Evolutionary conservation across 2,888 invertebrate genomes (phyloP).

Genomic region (Digitonthophagus gazella): DNA sequence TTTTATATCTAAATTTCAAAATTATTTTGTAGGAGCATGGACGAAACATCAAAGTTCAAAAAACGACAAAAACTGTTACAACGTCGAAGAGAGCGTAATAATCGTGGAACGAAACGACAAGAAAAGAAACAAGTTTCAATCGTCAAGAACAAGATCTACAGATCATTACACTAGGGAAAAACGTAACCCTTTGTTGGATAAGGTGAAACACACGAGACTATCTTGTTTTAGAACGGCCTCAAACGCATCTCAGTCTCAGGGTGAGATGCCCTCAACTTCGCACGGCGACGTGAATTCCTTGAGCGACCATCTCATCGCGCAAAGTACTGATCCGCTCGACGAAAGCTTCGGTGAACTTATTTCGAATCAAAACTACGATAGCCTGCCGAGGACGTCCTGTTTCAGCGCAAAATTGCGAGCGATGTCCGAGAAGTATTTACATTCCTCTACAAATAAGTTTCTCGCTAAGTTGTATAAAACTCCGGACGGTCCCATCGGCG

Average conservation of each 20-base stretch:
- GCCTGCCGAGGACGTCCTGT: conserved; percentile 55
- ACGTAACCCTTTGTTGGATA: conserved; percentile 67
- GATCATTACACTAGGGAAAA: conserved; percentile 59
- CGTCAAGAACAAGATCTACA: conserved; percentile 41
- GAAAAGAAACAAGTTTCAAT: conserved; percentile 54
- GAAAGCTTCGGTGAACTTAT: conserved; percentile 14
- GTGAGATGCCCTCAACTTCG: conserved; percentile 31
- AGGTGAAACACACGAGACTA: conserved; percentile 68
- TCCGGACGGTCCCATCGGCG: conserved; percentile 47
- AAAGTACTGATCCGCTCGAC: background rate
- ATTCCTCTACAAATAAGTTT: conserved; percentile 67
- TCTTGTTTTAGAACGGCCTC: conserved; percentile 65
- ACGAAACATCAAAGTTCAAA: conserved; percentile 61
- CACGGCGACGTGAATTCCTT: conserved; percentile 12
- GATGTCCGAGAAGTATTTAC: conserved; percentile 71
- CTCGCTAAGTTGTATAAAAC: conserved; percentile 66
- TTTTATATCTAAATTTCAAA: too few relatives aligned
- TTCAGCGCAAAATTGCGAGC: conserved; percentile 68
- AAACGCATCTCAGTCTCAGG: conserved; percentile 52
- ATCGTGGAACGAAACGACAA: conserved; percentile 58
- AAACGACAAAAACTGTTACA: conserved; percentile 68
- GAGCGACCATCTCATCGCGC: conserved; percentile 2
- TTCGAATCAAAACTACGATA: conserved; percentile 30
- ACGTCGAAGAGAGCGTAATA: conserved; percentile 61
- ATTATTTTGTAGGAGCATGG: conserved; percentile 59